Evolutionary conservation across 2,888 invertebrate genomes (phyloP), one percentile per base, ranked within the genome.

Genomic region (Creontiades dilutus): DNA sequence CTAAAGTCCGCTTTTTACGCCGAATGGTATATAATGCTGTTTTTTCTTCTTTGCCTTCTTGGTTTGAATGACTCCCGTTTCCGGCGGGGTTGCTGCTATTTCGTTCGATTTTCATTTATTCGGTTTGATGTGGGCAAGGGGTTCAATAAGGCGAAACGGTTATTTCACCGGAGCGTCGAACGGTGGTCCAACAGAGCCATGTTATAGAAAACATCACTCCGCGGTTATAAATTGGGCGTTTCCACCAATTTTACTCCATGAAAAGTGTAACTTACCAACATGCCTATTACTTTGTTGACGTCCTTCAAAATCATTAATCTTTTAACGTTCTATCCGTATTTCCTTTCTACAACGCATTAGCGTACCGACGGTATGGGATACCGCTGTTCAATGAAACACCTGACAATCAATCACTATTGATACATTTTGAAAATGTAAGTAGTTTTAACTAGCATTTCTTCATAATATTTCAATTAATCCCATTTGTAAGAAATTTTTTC

Each of bases 21-120:
- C 61, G 61, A 19, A 23, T 19, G 19, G 37, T 37, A 37, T 37
- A 37, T 37, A 68, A 68, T 19, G 68, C 11, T 23, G 12, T 19
- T 19, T n/a, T n/a, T 68, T 7, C n/a, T 61, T 19, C 23, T 23
- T 11, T 68, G 11, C 23, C 12, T 37, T 37, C 7, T 37, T 37
- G 37, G 37, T 37, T 68, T 19, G 0, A 68, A 68, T 23, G 23
- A 23, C 27, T 7, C n/a, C 23, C 23, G 9, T 23, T 68, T 68
- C 68, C 68, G 13, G 23, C 11, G 23, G 23, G 68, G 68, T 27
- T 19, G 23, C 19, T 1, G 23, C 23, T 68, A 68, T 68, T 68
- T 23, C 68, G 23, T 68, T 68, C 68, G 68, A 23, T 68, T 23
- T 23, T 19, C 68, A 27, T 68, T 68, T 68, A 68, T 68, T 68